Percentiles rank a stretch among this genome's conserved stretches.
Evolutionary conservation across 2,888 invertebrate species (phyloP).

Genomic region (Chelonus formosanus): DNA sequence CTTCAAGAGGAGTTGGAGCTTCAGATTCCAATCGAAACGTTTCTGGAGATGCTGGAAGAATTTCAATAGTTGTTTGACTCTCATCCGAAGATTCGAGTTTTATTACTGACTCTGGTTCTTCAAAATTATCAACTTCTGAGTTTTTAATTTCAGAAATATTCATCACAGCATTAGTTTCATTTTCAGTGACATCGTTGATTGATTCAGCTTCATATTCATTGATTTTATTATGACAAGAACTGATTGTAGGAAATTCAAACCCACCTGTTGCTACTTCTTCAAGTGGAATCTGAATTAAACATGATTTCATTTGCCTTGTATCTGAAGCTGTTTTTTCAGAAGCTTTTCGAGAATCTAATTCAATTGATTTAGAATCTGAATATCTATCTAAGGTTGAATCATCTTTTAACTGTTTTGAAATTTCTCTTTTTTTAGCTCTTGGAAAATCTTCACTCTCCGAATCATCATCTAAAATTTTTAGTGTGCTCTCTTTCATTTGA

Average conservation of each 20-base stretch:
- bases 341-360: not conserved
- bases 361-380: constrained; percentile 12
- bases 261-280: constrained; percentile 19
- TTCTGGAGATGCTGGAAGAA: constrained; percentile 56
- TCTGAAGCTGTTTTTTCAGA: not conserved
- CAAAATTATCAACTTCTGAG: constrained; percentile 24
- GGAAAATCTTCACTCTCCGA: constrained; percentile 31
- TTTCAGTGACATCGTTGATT: not conserved
- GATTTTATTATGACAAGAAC: constrained; percentile 21
- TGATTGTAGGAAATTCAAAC: constrained; percentile 15
- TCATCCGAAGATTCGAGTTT: constrained; percentile 61
- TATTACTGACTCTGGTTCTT: constrained; percentile 48
- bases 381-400: constrained; percentile 22
- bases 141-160: constrained; percentile 10
- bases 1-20: constrained; percentile 27
- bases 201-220: constrained; percentile 1
- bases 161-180: constrained; percentile 9
- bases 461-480: constrained; percentile 23
- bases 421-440: constrained; percentile 2
- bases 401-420: not conserved
- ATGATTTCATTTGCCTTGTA: not conserved
- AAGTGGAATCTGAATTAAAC: not conserved
- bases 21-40: constrained; percentile 40
- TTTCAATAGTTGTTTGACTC: constrained; percentile 60
- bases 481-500: not conserved